A percentile compares a stretch with the other conserved stretches of the same genome.
These are phyloP conservation scores for Dicranocentrus wangi DNA, from an alignment of 2,888 invertebrate genomes.

Conservation along the genomic window DNA sequence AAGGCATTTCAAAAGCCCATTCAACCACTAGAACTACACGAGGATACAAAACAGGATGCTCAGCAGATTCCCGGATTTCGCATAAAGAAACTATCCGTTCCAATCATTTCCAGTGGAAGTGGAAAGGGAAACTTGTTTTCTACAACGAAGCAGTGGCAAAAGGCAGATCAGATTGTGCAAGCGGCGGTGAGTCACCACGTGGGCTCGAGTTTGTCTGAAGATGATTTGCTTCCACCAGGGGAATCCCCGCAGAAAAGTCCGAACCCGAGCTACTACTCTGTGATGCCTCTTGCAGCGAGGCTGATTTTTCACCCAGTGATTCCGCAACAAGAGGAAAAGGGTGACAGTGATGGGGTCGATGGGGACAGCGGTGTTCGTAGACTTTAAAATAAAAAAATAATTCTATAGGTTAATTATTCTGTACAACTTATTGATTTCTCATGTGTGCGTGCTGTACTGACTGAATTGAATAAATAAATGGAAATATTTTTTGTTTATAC, in stretches of 20 bases:
- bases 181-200: constrained; percentile 7
- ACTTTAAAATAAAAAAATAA: too few relatives aligned
- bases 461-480: too few relatives aligned
- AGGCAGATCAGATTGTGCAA: neutral
- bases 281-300: constrained; percentile 34
- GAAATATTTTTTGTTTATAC: too few relatives aligned
- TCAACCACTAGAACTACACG: too few relatives aligned
- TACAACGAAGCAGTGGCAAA: constrained; percentile 9
- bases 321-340: neutral
- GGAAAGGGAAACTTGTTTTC: neutral
- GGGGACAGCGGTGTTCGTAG: too few relatives aligned
- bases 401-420: too few relatives aligned
- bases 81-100: constrained; percentile 22
- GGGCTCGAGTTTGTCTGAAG: constrained; percentile 18
- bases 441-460: too few relatives aligned
- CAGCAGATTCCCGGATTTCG: constrained; percentile 6
- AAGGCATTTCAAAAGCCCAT: neutral
- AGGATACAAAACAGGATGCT: too few relatives aligned
- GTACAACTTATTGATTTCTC: too few relatives aligned
- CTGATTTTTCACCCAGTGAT: constrained; percentile 33
- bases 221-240: constrained; percentile 26
- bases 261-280: constrained; percentile 34
- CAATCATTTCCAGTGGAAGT: neutral
- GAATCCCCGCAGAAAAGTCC: constrained; percentile 1
- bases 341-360: too few relatives aligned